Base-by-base conservation (phyloP, 2,797 vertebrate species). In the Coreius guichenoti region DNA sequence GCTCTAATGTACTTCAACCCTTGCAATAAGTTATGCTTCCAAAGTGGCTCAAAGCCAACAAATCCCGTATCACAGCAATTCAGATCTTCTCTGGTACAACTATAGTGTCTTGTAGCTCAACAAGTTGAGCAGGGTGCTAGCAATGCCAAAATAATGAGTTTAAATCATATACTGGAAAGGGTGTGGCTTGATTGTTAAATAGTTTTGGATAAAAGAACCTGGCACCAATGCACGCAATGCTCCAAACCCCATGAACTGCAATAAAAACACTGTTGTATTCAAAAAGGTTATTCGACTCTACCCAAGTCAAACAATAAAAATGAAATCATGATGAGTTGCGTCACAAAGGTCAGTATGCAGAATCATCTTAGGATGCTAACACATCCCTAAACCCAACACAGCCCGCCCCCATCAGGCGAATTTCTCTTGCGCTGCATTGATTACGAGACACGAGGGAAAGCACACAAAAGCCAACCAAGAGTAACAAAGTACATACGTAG, bases 401-500 rank as follows among this genome's bases (percentile, higher is more conserved):
- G 80, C 79, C 49, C 79, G 70, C 89, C 88, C 82, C 85, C 76
- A 87, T 87, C 12, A 78, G 31, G 39, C 47, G 81, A 88, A 45
- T 82, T 74, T 47, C 79, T 81, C 72, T 72, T 63, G 31, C 51
- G 6, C 39, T 51, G 78, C 77, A 73, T 83, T 54, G 54, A 78
- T 85, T 82, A 82, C 84, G 68, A 78, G 74, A 56, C n/a, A 14
- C 16, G 43, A 63, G 6, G 14, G 75, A 54, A 51, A 79, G 31
- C 85, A 74, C 43, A 49, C 39, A 79, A 63, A 36, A 80, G 36
- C 61, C 61, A 31, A 49, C 51, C 77, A 68, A 21, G 31, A 26
- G 49, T 76, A 79, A 83, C 85, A 88, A 86, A 85, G 86, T 80
- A 89, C 74, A 78, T 73, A 51, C 56, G 54, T 49, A 81, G 80